phyloP scores from a whole-genome alignment of 2,113 vertebrate genomes.

The Puffinus mauretanicus region DNA sequence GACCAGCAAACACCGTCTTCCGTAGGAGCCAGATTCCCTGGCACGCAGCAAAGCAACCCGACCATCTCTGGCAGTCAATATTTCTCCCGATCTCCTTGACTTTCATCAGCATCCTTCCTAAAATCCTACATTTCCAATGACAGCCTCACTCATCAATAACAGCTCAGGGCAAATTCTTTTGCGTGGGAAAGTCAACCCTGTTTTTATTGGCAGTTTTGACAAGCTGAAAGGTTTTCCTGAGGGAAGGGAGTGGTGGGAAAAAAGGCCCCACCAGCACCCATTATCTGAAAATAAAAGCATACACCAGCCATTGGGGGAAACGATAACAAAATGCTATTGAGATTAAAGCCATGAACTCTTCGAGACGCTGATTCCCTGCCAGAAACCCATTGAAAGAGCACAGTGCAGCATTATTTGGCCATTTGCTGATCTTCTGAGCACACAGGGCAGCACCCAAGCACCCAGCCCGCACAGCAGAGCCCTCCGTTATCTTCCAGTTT shows the following conservation, averaged over 20 bases:
- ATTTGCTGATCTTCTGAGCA: not conserved
- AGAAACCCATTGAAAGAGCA: not conserved
- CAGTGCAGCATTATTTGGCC: not conserved
- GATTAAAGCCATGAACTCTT: not conserved
- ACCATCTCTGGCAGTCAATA: not conserved
- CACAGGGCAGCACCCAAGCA: accelerated
- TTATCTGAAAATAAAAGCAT: slow-evolving; percentile 23
- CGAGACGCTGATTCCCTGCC: not conserved
- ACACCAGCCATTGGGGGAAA: not conserved
- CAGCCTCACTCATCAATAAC: not conserved
- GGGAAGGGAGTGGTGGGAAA: not conserved
- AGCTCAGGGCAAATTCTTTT: not conserved
- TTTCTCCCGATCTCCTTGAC: not conserved
- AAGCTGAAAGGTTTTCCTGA: not conserved
- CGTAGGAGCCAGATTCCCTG: not conserved
- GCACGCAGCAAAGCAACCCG: not conserved
- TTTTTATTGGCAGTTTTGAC: not conserved
- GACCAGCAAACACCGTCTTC: not conserved
- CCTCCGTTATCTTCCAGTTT: not conserved
- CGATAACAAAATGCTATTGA: not conserved
- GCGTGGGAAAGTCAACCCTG: not conserved
- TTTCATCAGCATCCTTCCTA: not conserved
- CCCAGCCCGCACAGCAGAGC: accelerated
- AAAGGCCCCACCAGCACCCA: not conserved
- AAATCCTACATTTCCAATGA: not conserved